Evolutionary conservation across 2,888 invertebrate species (phyloP).

Genomic region (Clostera curtula): DNA sequence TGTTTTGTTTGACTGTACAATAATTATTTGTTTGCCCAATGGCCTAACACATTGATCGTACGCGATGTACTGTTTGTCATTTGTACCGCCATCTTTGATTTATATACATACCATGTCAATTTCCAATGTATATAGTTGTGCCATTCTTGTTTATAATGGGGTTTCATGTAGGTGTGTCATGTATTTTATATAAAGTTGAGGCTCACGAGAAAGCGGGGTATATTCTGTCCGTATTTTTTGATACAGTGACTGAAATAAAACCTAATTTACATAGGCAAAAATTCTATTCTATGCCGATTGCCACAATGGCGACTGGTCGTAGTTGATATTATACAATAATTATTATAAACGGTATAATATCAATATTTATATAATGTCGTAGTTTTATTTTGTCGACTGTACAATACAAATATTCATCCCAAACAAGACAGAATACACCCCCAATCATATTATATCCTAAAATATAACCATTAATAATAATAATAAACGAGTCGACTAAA

Average conservation of each 20-base stretch:
- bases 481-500: constrained; percentile 19
- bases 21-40: constrained; percentile 22
- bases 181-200: constrained; percentile 39
- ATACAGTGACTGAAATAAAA: too few species aligned
- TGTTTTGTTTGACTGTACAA: constrained; percentile 28
- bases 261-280: too few species aligned
- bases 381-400: too few species aligned
- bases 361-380: too few species aligned
- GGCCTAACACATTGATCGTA: constrained; percentile 34
- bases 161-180: constrained; percentile 47
- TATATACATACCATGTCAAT: constrained; percentile 62
- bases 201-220: constrained; percentile 23
- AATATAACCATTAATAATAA: constrained; percentile 22
- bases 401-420: too few species aligned
- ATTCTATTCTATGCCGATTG: too few species aligned
- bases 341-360: too few species aligned
- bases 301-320: too few species aligned
- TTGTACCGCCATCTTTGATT: constrained; percentile 33
- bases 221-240: too few species aligned
- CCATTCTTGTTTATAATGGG: constrained; percentile 53
- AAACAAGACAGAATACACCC: constrained; percentile 12
- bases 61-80: constrained; percentile 25
- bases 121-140: constrained; percentile 69
- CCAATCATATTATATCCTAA: constrained; percentile 13
- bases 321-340: too few species aligned